These are phyloP conservation scores for Chamaetylas fuelleborni DNA, from an alignment of 2,113 vertebrate genomes.

Conservation along the genomic window DNA sequence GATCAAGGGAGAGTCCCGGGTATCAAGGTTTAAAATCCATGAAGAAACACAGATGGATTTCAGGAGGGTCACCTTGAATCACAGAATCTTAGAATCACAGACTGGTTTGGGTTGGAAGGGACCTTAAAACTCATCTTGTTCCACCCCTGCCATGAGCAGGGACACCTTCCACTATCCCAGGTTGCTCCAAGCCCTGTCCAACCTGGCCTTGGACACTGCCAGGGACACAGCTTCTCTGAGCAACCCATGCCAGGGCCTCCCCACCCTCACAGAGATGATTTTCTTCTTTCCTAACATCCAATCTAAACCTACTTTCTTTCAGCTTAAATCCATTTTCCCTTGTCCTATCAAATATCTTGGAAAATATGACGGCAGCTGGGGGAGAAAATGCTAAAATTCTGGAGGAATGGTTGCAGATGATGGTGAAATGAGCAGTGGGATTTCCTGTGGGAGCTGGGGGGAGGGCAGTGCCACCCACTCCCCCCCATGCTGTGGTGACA, in stretches of 20 bases:
- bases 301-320: not conserved
- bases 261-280: not conserved
- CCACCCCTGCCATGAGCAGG: not conserved
- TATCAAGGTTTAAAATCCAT: not conserved
- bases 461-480: not conserved
- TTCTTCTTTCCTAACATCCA: not conserved
- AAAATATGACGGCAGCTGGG: not conserved
- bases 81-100: not conserved
- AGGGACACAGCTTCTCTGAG: not conserved
- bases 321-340: not conserved
- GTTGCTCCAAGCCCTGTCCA: accelerated
- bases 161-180: not conserved
- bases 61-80: not conserved
- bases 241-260: accelerated
- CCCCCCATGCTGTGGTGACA: accelerated
- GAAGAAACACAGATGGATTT: not conserved
- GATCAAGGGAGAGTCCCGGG: not conserved
- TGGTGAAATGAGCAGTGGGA: not conserved
- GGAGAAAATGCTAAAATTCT: not conserved
- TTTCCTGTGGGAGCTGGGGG: not conserved
- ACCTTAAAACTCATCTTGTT: not conserved
- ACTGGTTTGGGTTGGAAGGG: not conserved
- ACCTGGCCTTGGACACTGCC: not conserved
- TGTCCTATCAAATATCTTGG: not conserved
- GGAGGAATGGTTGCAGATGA: not conserved